Conservation (phyloP, 2,113 vertebrate genomes). For the Macaca fascicularis region DNA sequence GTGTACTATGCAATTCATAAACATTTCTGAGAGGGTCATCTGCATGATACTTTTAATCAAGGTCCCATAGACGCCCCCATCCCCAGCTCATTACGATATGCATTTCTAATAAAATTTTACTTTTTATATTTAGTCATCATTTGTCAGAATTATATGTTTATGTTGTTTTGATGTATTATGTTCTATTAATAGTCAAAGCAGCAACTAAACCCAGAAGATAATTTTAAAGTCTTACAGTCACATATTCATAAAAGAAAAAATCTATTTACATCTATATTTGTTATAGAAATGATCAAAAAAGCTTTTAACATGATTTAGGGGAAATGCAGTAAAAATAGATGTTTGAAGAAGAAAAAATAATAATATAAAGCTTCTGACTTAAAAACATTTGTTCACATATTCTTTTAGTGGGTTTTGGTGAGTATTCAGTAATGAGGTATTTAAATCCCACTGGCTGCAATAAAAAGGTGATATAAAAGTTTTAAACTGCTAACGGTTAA, state of each 20-base stretch:
- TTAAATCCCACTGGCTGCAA: neutral
- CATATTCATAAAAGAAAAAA: neutral
- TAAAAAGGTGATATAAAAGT: neutral
- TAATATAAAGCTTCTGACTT: neutral
- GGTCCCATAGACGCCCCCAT: neutral
- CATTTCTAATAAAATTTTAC: neutral
- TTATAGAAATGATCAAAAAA: neutral
- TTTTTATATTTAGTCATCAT: neutral
- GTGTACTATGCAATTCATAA: neutral
- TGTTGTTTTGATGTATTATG: neutral
- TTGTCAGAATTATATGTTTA: neutral
- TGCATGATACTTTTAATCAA: neutral
- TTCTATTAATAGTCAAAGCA: neutral
- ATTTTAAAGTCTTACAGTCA: neutral
- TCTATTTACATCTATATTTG: neutral
- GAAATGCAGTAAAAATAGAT: neutral
- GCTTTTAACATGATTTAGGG: neutral
- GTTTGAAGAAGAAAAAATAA: neutral
- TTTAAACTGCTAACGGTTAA: conserved; percentile 5
- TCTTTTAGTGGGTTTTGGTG: neutral
- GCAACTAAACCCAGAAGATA: neutral
- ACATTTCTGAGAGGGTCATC: neutral
- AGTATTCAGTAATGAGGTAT: neutral
- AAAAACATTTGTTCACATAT: neutral
- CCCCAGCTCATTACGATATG: neutral